Conservation (phyloP, 1,140 invertebrate genomes). For the Formica exsecta region DNA sequence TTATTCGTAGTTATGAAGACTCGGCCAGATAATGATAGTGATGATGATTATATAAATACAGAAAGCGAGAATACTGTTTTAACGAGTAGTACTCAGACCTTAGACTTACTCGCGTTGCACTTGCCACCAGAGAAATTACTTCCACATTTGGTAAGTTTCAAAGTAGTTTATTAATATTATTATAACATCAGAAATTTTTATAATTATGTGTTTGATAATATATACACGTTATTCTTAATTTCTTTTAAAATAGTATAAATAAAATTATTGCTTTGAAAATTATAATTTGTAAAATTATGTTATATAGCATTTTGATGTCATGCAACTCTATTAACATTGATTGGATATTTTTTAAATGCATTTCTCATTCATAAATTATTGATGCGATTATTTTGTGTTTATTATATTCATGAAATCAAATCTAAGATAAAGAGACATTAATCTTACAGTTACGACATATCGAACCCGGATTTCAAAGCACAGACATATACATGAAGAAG, state of each 20-base stretch:
- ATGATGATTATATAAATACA: constrained; percentile 89
- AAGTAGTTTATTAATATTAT: background rate
- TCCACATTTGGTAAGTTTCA: constrained; percentile 88
- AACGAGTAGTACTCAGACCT: constrained; percentile 90
- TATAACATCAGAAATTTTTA: background rate
- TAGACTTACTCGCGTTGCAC: constrained; percentile 92
- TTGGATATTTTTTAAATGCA: background rate
- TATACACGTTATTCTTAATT: background rate
- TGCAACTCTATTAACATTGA: background rate
- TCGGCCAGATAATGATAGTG: constrained; percentile 87
- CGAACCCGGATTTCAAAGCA: constrained; percentile 88
- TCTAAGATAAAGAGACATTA: constrained; percentile 13
- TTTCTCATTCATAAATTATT: background rate
- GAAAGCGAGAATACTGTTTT: constrained; percentile 88
- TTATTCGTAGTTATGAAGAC: constrained; percentile 90
- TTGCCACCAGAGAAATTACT: constrained; percentile 93
- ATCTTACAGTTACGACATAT: constrained; percentile 87
- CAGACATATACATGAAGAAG: constrained; percentile 88
- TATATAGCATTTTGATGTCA: background rate
- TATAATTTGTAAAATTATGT: background rate
- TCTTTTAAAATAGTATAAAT: background rate
- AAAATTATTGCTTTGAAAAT: constrained; percentile 7
- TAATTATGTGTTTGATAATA: background rate
- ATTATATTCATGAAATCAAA: constrained; percentile 19
- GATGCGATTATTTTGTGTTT: background rate